phyloP scores from a whole-genome alignment of 2,888 invertebrate species.

The Tachina lurida region DNA sequence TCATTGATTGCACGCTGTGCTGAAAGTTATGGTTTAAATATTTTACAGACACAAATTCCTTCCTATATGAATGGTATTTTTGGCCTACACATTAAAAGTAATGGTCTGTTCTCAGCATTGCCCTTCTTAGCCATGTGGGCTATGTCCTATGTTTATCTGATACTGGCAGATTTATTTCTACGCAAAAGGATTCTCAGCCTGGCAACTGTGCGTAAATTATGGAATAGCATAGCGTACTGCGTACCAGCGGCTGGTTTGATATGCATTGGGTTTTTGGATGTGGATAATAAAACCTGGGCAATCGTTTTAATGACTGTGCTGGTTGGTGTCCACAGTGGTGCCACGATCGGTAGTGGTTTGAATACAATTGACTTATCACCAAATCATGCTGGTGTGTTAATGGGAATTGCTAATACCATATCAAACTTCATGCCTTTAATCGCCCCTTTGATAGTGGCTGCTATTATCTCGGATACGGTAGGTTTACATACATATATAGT shows the following conservation, averaged over 20 bases:
- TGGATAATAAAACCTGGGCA: slow-evolving; percentile 80
- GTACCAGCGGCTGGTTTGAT: slow-evolving; percentile 84
- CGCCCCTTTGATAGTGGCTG: slow-evolving; percentile 85
- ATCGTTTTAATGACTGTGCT: slow-evolving; percentile 84
- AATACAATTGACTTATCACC: slow-evolving; percentile 86
- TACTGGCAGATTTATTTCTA: slow-evolving; percentile 83
- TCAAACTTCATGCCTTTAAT: slow-evolving; percentile 85
- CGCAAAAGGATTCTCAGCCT: slow-evolving; percentile 81
- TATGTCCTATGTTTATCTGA: slow-evolving; percentile 82
- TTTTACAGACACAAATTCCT: slow-evolving; percentile 86
- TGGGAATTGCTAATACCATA: slow-evolving; percentile 86
- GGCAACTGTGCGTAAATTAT: slow-evolving; percentile 76
- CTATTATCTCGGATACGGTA: slow-evolving; percentile 82
- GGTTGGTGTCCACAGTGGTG: slow-evolving; percentile 82
- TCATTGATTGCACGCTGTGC: slow-evolving; percentile 85
- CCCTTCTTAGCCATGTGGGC: slow-evolving; percentile 84
- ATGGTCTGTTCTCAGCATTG: slow-evolving; percentile 83
- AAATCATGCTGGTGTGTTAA: slow-evolving; percentile 86
- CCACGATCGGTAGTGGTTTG: slow-evolving; percentile 83
- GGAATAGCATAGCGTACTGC: slow-evolving; percentile 81
- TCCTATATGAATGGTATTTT: slow-evolving; percentile 86
- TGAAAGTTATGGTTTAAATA: slow-evolving; percentile 88
- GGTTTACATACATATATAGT: not conserved
- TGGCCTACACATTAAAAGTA: slow-evolving; percentile 85
- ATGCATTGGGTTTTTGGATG: slow-evolving; percentile 83